phyloP scores from a whole-genome alignment of 2,888 invertebrate species.

The Tethea ocularis region DNA sequence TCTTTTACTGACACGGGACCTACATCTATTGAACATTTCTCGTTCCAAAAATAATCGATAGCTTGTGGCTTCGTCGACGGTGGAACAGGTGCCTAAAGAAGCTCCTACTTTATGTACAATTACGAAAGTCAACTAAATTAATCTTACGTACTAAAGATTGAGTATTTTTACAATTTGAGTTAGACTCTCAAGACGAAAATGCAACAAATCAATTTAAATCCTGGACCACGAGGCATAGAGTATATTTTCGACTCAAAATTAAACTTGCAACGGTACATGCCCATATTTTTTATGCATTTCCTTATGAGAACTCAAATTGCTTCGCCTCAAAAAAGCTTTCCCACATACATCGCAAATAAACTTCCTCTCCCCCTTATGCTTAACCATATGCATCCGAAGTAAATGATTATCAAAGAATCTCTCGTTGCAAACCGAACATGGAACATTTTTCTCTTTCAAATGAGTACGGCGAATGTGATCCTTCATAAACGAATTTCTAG shows the following conservation, averaged over 20 bases:
- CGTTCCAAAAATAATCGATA: too few relatives aligned
- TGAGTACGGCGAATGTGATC: constrained; percentile 72
- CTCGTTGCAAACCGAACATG: constrained; percentile 69
- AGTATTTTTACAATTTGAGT: too few relatives aligned
- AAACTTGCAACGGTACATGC: constrained; percentile 39
- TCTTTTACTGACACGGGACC: too few relatives aligned
- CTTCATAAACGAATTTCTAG: constrained; percentile 75
- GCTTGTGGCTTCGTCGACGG: too few relatives aligned
- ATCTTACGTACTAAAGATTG: too few relatives aligned
- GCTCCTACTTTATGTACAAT: too few relatives aligned
- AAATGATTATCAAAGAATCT: constrained; percentile 73
- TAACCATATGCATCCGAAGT: constrained; percentile 76
- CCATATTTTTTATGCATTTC: constrained; percentile 77
- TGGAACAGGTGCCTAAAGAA: too few relatives aligned
- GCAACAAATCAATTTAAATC: too few relatives aligned
- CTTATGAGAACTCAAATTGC: constrained; percentile 84
- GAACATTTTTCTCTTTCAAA: constrained; percentile 73
- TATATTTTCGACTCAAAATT: background rate
- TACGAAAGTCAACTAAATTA: too few relatives aligned
- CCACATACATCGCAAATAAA: constrained; percentile 84
- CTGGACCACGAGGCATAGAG: too few relatives aligned
- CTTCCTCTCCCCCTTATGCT: constrained; percentile 80
- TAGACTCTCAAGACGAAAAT: too few relatives aligned
- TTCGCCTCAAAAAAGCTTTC: constrained; percentile 82
- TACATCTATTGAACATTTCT: too few relatives aligned